Evolutionary conservation across 2,113 vertebrate species (phyloP).

Genomic region (Phoenicopterus ruber): DNA sequence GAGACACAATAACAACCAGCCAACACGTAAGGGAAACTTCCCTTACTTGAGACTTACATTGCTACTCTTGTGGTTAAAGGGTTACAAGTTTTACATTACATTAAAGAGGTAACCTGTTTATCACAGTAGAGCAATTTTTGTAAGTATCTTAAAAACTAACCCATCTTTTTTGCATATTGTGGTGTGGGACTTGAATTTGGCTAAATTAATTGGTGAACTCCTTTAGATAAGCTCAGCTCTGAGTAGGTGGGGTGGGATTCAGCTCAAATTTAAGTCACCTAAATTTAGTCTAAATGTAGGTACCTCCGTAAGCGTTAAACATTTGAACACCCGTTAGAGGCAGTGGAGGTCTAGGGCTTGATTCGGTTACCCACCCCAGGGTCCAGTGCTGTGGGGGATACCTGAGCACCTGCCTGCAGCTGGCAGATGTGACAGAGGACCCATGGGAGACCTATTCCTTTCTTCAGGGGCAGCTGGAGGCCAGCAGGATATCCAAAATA

Average conservation of each 20-base stretch:
- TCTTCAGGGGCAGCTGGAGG: not conserved
- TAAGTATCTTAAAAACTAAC: not conserved
- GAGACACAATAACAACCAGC: not conserved
- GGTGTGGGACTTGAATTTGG: not conserved
- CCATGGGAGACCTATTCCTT: not conserved
- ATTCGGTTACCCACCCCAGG: not conserved
- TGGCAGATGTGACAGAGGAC: not conserved
- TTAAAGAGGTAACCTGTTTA: not conserved
- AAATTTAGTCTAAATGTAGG: not conserved
- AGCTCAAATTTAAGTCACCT: not conserved
- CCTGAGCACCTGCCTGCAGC: not conserved
- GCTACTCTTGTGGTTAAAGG: not conserved
- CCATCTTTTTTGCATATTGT: not conserved
- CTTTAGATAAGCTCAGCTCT: not conserved
- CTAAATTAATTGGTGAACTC: not conserved
- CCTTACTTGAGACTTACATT: not conserved
- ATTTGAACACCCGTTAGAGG: not conserved
- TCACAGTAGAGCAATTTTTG: not conserved
- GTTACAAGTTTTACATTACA: not conserved
- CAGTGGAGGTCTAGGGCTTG: not conserved
- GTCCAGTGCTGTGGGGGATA: not conserved
- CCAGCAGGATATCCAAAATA: not conserved
- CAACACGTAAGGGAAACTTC: not conserved
- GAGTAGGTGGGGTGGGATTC: not conserved
- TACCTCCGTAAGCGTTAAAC: not conserved